Percentiles rank a stretch among this genome's conserved stretches.
Conservation (phyloP, 2,797 vertebrate species). For the Parauchenoglanis ngamensis region DNA sequence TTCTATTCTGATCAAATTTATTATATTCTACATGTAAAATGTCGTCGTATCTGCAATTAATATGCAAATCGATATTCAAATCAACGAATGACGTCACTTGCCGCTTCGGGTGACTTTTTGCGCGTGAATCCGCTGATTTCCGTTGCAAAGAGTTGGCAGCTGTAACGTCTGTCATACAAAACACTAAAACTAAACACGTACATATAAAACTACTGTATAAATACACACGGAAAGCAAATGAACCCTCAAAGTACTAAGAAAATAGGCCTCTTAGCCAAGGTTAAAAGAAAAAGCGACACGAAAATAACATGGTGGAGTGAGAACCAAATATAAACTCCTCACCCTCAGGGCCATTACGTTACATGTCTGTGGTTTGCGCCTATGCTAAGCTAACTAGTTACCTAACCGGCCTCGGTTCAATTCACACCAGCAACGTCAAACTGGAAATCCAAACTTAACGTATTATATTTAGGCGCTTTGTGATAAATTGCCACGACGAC, state of each 20-base stretch:
- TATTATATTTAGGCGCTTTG: too few species aligned
- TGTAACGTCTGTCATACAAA: background rate
- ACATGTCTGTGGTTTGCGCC: conserved; percentile 51
- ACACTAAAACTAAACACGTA: background rate
- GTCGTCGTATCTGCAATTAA: background rate
- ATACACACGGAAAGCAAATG: too few species aligned
- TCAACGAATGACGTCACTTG: background rate
- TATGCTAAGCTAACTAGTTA: conserved; percentile 27
- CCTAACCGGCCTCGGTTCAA: background rate
- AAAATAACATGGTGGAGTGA: conserved; percentile 7
- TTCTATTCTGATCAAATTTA: background rate
- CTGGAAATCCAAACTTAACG: background rate
- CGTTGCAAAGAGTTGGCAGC: background rate
- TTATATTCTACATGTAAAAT: too few species aligned
- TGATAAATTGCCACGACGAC: too few species aligned
- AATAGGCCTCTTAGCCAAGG: background rate
- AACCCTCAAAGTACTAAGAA: background rate
- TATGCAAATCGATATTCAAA: background rate
- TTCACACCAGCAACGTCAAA: background rate
- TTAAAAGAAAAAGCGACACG: background rate
- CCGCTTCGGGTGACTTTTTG: background rate
- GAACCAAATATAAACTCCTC: conserved; percentile 33
- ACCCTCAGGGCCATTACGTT: conserved; percentile 27
- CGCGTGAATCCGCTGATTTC: background rate
- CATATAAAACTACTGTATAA: background rate